Percentiles rank a stretch among this genome's conserved stretches.
phyloP scores from a whole-genome alignment of 1,140 invertebrate genomes.

The Orussus abietinus region DNA sequence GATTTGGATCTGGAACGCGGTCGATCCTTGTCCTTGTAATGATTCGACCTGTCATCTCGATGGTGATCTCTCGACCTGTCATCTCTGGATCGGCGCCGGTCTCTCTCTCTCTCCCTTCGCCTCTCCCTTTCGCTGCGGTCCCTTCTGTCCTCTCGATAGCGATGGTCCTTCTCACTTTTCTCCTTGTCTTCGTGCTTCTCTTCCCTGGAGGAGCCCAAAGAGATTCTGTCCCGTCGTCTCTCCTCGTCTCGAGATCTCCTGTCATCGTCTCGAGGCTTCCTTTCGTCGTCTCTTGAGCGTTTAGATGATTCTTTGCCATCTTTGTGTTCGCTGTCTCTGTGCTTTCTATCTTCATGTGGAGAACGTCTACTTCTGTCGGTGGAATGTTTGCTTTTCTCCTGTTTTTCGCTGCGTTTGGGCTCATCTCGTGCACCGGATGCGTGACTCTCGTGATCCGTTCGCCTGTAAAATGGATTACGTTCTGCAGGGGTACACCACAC shows the following conservation, averaged over 20 bases:
- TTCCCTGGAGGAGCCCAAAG: constrained; percentile 17
- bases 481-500: constrained; percentile 56
- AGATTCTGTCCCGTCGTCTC: constrained; percentile 30
- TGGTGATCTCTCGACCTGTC: constrained; percentile 33
- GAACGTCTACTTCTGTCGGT: constrained; percentile 33
- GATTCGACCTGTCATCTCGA: constrained; percentile 28
- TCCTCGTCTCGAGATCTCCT: constrained; percentile 25
- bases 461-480: constrained; percentile 56
- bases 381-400: constrained; percentile 26
- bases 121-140: constrained; percentile 34
- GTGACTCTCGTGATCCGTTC: constrained; percentile 42
- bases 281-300: constrained; percentile 33
- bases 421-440: constrained; percentile 38
- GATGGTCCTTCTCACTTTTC: constrained; percentile 35
- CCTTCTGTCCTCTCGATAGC: constrained; percentile 33
- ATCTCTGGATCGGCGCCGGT: constrained; percentile 29
- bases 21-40: constrained; percentile 37
- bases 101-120: constrained; percentile 34
- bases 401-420: constrained; percentile 31
- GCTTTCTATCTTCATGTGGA: constrained; percentile 38
- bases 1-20: constrained; percentile 36
- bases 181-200: constrained; percentile 33
- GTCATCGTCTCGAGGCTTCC: constrained; percentile 36
- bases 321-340: constrained; percentile 29
- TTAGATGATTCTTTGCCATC: constrained; percentile 36